Percentiles rank a stretch among this genome's conserved stretches.
phyloP scores from a whole-genome alignment of 1,140 invertebrate genomes.

The Bombus confusus region DNA sequence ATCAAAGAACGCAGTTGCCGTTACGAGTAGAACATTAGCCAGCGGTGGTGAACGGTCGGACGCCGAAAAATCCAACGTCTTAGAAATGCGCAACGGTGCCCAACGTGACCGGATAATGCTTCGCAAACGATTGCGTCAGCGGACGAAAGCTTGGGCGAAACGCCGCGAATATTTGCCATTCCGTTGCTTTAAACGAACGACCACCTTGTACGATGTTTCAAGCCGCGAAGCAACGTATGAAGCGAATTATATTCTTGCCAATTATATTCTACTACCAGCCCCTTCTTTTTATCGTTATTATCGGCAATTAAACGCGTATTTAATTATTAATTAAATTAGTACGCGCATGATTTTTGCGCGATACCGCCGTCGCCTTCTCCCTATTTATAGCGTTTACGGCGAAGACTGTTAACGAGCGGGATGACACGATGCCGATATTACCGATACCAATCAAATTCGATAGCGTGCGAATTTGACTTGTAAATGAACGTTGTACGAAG shows the following conservation, averaged over 20 bases:
- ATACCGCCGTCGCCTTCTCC: slow-evolving; percentile 1
- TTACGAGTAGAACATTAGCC: not conserved
- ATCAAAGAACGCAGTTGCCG: slow-evolving; percentile 21
- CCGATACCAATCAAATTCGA: not conserved
- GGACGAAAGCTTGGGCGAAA: not conserved
- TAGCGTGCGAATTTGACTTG: not conserved
- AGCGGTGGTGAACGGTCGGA: not conserved
- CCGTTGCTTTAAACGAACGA: slow-evolving; percentile 27
- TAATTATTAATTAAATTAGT: no score
- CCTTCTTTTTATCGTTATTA: slow-evolving; percentile 62
- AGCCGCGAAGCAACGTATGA: slow-evolving; percentile 14
- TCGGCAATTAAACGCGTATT: slow-evolving; percentile 46
- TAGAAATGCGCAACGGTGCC: not conserved
- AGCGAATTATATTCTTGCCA: not conserved
- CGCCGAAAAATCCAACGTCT: slow-evolving; percentile 13
- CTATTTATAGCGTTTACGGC: slow-evolving; percentile 30
- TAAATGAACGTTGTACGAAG: not conserved
- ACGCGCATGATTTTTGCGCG: slow-evolving; percentile 47
- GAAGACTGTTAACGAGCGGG: slow-evolving; percentile 8
- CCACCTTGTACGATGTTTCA: slow-evolving; percentile 25
- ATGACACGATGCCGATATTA: not conserved
- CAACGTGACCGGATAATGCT: not conserved
- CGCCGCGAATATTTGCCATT: slow-evolving; percentile 32
- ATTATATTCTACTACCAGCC: slow-evolving; percentile 12
- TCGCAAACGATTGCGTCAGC: slow-evolving; percentile 24